phyloP scores from a whole-genome alignment of 2,113 vertebrate species.

The Symphodus melops region DNA sequence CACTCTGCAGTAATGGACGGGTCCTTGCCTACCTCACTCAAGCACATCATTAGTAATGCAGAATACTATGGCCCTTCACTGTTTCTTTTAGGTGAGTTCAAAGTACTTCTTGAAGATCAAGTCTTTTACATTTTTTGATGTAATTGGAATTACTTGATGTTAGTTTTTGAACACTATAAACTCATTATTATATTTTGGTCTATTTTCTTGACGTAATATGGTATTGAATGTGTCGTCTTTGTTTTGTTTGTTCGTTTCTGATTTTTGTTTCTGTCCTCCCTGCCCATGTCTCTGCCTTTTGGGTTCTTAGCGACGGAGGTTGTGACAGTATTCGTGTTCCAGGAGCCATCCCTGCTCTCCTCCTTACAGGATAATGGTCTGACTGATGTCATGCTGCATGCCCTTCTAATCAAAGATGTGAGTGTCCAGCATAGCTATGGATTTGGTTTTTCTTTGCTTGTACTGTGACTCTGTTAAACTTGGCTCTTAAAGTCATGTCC shows the following conservation, averaged over 20 bases:
- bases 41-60: conserved; percentile 97
- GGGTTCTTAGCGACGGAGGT: conserved; percentile 90
- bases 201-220: too few species aligned
- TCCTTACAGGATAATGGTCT: conserved; percentile 96
- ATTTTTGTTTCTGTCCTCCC: not conserved
- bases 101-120: not conserved
- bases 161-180: not conserved
- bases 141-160: not conserved
- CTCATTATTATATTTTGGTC: too few species aligned
- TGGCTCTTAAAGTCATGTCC: not conserved
- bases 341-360: conserved; percentile 95
- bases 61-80: conserved; percentile 97
- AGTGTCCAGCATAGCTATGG: conserved; percentile 66
- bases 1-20: conserved; percentile 92
- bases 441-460: not conserved
- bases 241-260: not conserved
- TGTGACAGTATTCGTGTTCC: conserved; percentile 97
- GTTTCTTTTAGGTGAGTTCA: conserved; percentile 90
- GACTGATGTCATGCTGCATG: conserved; percentile 96
- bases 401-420: conserved; percentile 96
- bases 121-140: not conserved
- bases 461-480: not conserved
- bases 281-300: conserved; percentile 42
- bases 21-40: conserved; percentile 95
- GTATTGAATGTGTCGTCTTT: too few species aligned